Evolutionary conservation across 2,797 vertebrate genomes (phyloP), one percentile per base, ranked within the genome.

Genomic region (Poecilia picta): DNA sequence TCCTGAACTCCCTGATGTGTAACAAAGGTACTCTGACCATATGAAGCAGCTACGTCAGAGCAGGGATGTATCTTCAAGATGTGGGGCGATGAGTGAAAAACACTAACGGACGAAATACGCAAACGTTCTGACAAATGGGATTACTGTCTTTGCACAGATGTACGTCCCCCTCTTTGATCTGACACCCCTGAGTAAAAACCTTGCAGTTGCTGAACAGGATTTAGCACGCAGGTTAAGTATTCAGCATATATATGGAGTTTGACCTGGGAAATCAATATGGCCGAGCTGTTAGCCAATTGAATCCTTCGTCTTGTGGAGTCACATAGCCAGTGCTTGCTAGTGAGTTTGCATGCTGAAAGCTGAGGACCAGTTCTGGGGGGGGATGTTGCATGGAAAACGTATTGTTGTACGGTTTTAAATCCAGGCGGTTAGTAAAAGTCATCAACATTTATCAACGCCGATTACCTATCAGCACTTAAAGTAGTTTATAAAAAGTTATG

Each of bases 401-500:
- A 25, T n/a, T 3, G 23, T 43, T 25, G 39, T 43, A 15, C 6
- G 6, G 39, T 43, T 23, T 23, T 45, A 64, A 79, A 73, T 36
- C 20, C 10, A 47, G 31, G 75, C 33, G 70, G 18, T 41, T n/a
- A 45, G 81, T 31, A 51, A 36, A n/a, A 78, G 6, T n/a, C 12
- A 15, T 36, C 7, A 5, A 43, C 15, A 66, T 74, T 70, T 2
- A 33, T 3, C 75, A 49, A 41, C 62, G n/a, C 20, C 47, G 13
- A 18, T 7, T 43, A 39, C n/a, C 64, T 28, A 13, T 5, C 43
- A 77, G 70, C 51, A 39, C 77, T 12, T 33, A 23, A 47, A 15
- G 73, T 7, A 36, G 62, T 10, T 46, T 74, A 64, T 75, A 45
- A 78, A 55, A 72, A 49, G 57, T 55, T 62, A 73, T 77, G 28